phyloP scores from a whole-genome alignment of 1,140 invertebrate species.

The Hylaeus volcanicus region DNA sequence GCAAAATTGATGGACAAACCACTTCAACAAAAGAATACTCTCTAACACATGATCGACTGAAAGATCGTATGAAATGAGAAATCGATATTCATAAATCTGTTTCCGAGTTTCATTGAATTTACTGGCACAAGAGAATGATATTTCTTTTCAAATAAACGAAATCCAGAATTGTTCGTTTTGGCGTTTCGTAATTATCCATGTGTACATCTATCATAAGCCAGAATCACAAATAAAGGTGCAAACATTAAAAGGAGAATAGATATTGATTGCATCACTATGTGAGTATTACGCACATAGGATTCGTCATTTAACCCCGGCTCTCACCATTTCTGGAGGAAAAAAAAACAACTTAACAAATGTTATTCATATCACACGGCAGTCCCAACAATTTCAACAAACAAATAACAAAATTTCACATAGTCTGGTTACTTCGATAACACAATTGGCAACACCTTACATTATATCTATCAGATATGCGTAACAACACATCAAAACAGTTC shows the following conservation, averaged over 20 bases:
- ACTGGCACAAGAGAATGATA: not conserved
- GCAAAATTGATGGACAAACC: too few species aligned
- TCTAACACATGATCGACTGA: too few species aligned
- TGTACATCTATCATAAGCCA: not conserved
- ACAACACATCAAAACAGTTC: slow-evolving; percentile 20
- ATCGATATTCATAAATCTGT: too few species aligned
- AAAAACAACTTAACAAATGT: too few species aligned
- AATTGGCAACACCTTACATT: slow-evolving; percentile 5
- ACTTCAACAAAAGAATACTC: too few species aligned
- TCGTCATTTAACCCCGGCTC: too few species aligned
- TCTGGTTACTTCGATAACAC: slow-evolving; percentile 1
- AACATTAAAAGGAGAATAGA: not conserved
- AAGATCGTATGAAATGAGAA: too few species aligned
- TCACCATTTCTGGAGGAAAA: not conserved
- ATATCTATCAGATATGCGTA: slow-evolving; percentile 7
- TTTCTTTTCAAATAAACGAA: slow-evolving; percentile 20
- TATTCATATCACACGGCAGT: not conserved
- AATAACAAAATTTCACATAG: not conserved
- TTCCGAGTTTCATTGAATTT: not conserved
- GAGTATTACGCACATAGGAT: not conserved
- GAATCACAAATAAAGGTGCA: not conserved
- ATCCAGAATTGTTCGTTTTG: not conserved
- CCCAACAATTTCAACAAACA: not conserved
- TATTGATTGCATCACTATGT: not conserved
- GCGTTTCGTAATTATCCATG: not conserved